Base-by-base conservation (phyloP, 2,113 vertebrate species). In the Oryzias curvinotus region DNA sequence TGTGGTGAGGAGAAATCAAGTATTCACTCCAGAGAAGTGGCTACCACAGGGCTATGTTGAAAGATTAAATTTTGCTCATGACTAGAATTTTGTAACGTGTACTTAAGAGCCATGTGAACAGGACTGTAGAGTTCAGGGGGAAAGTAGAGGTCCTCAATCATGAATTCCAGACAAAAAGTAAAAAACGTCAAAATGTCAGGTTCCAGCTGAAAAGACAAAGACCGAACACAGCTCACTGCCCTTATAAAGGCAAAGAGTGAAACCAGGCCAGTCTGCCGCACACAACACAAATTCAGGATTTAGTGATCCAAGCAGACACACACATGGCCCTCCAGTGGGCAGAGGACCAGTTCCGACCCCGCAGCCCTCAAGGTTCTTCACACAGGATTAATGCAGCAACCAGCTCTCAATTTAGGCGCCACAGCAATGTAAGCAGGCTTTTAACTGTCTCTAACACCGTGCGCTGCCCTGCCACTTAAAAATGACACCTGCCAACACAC, bases 181-280 rank as follows among this genome's bases (percentile, higher is more conserved):
- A 4, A 51, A n/a, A 65, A 67, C 72, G 83, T 80, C 70, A 84
- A 75, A 79, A 85, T 76, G 71, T 47, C 26, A 2, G 19, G 52
- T 58, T 64, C 36, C 52, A 56, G 49, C 51, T 50, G 56, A 23
- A 30, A 7, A 75, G 64, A 60, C 43, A 53, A 42, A 46, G 7
- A 73, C 8, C 8, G 10, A 36, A 36, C 62, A 42, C 7, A 30
- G 63, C 57, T 72, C 4, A 5, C 6, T 73, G 73, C 57, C 77
- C 75, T 81, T 78, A 84, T 83, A 79, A 77, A 85, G 80, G 58
- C 68, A 74, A 67, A 57, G 19, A 53, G 28, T 16, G 17, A 55
- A 68, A 71, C 50, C 51, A 3, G 26, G 48, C 26, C 14, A 18
- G 1, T 23, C 8, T 14, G 43, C 3, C 17, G 14, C 5, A 1